These are phyloP conservation scores for Volucella inflata DNA, from an alignment of 2,888 invertebrate genomes.

Conservation along the genomic window DNA sequence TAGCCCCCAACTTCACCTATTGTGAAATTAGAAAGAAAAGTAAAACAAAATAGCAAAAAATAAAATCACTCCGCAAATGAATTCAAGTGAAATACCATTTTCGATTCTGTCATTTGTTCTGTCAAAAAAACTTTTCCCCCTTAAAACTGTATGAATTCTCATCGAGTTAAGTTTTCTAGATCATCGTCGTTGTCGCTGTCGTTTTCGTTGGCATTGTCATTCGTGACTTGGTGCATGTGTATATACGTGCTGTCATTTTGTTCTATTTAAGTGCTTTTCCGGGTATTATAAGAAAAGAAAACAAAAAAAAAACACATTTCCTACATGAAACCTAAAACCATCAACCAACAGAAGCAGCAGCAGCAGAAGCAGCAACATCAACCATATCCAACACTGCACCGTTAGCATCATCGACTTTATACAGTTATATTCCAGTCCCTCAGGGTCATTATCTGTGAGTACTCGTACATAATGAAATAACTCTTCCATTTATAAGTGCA, in stretches of 20 bases:
- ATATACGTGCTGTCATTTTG: slow-evolving; percentile 9
- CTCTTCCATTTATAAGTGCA: slow-evolving; percentile 17
- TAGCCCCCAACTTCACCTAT: slow-evolving; percentile 12
- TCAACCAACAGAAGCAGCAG: slow-evolving; percentile 4
- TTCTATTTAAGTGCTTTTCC: slow-evolving; percentile 20
- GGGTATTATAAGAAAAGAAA: slow-evolving; percentile 25
- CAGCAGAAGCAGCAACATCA: slow-evolving; percentile 15
- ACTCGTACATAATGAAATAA: slow-evolving; percentile 14
- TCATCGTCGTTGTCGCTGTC: slow-evolving; percentile 14
- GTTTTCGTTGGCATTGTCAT: background rate
- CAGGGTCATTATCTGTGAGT: slow-evolving; percentile 65
- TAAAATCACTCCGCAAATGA: slow-evolving; percentile 40
- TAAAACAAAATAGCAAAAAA: slow-evolving; percentile 12
- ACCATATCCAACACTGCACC: background rate
- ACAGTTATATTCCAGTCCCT: slow-evolving; percentile 70
- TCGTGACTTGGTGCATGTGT: slow-evolving; percentile 6
- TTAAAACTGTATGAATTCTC: slow-evolving; percentile 31
- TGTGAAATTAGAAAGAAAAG: slow-evolving; percentile 18
- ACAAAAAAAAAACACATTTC: slow-evolving; percentile 13
- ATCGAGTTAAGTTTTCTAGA: slow-evolving; percentile 30
- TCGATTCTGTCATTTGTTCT: slow-evolving; percentile 24
- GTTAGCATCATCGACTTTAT: too few relatives aligned
- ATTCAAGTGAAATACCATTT: slow-evolving; percentile 39
- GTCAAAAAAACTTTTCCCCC: slow-evolving; percentile 22
- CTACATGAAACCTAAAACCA: slow-evolving; percentile 6